Base-by-base conservation (phyloP, 2,113 vertebrate genomes). In the Thunnus maccoyii region DNA sequence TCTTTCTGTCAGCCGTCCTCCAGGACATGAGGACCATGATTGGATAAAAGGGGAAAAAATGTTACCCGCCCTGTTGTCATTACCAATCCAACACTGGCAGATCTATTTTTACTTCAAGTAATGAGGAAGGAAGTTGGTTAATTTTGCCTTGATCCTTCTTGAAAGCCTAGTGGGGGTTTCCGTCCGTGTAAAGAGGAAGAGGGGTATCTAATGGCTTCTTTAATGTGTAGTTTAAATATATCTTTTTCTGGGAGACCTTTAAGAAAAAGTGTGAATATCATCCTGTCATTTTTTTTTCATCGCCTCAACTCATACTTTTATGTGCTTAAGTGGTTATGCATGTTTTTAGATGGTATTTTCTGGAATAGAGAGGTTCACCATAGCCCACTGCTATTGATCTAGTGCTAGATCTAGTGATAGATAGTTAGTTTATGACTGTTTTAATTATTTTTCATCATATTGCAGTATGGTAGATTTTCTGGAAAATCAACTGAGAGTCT, bases 81-180 rank as follows among this genome's bases (percentile, higher is more conserved):
- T 92, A 90, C 83, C 90, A 82, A 76, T 88, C 88, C 84, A 84
- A 83, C 69, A 46, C 76, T 71, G 90, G 81, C 80, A 82, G 84
- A 78, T 90, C 90, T 94, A 94, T 94, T 94, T 93, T 89, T 92
- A 91, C 80, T 85, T 89, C 79, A 86, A 73, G 77, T 92, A 92
- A 92, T 90, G 88, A 91, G 84, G 78, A 89, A 88, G 86, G 90
- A 92, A 91, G 88, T 90, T 87, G 85, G 88, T 88, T 92, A 91
- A 91, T 91, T 90, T 83, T 30, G 83, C 89, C 88, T 90, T 91
- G 86, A 93, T 92, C 90, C 82, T 77, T 89, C 77, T 87, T 87
- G 88, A 89, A 91, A 90, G 90, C 79, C 69, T 79, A 47, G 69
- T 80, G 80, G 88, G 83, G 88, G 76, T 73, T 85, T 86, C 22